Conservation (phyloP, 2,797 vertebrate species). For the Alosa sapidissima region DNA sequence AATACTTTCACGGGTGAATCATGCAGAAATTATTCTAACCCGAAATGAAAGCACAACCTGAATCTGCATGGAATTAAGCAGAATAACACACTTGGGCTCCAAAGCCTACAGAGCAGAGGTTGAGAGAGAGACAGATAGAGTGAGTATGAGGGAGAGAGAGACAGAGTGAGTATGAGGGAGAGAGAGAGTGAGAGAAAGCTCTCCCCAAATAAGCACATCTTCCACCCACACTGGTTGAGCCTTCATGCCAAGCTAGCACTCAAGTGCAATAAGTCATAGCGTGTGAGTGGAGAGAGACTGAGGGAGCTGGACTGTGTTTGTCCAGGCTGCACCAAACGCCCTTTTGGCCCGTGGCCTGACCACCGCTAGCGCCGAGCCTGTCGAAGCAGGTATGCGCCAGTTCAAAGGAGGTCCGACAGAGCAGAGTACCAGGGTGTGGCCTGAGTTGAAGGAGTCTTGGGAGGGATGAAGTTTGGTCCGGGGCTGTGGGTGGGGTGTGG, state of each 20-base stretch:
- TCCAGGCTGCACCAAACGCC: background rate
- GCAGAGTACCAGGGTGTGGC: background rate
- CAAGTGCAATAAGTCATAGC: background rate
- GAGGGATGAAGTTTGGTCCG: background rate
- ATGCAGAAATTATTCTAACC: background rate
- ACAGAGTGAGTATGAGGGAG: background rate
- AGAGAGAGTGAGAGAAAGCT: background rate
- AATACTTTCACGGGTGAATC: background rate
- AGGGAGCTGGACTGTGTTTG: background rate
- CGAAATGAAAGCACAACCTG: background rate
- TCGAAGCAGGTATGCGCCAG: background rate
- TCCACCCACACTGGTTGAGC: background rate
- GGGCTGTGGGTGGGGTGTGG: background rate
- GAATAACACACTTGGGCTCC: background rate
- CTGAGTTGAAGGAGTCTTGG: background rate
- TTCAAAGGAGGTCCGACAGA: background rate
- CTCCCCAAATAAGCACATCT: background rate
- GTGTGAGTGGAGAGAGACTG: background rate
- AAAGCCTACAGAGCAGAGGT: too few relatives aligned
- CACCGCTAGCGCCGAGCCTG: background rate
- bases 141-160: background rate
- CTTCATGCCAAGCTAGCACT: slow-evolving; percentile 9
- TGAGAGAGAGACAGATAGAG: background rate
- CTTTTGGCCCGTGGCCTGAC: background rate
- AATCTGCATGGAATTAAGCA: background rate